These are phyloP conservation scores for Pasiphila rectangulata DNA, from an alignment of 2,888 invertebrate genomes.

Conservation along the genomic window DNA sequence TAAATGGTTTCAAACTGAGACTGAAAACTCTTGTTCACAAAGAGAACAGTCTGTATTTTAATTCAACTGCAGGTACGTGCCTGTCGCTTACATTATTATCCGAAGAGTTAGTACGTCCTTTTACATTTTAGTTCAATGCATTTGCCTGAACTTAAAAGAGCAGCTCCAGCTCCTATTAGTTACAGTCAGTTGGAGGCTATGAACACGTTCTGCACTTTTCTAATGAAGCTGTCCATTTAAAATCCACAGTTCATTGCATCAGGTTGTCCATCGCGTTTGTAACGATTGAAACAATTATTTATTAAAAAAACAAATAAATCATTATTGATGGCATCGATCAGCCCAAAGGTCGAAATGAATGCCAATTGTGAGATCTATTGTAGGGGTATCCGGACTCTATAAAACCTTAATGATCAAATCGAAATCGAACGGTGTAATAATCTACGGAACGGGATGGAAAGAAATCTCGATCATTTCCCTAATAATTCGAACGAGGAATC, in stretches of 20 bases:
- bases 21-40: neutral
- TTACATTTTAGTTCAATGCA: slow-evolving; percentile 7
- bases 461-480: slow-evolving; percentile 26
- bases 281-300: neutral
- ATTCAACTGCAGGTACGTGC: neutral
- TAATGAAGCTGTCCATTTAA: slow-evolving; percentile 38
- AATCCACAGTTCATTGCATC: slow-evolving; percentile 35
- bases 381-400: neutral
- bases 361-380: neutral
- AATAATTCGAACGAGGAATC: slow-evolving; percentile 27
- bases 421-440: slow-evolving; percentile 16
- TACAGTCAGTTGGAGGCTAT: slow-evolving; percentile 36
- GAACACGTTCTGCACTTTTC: slow-evolving; percentile 35
- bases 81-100: slow-evolving; percentile 1
- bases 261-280: slow-evolving; percentile 15
- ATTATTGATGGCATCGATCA: neutral
- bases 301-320: neutral
- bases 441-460: slow-evolving; percentile 6
- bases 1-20: neutral
- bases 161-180: slow-evolving; percentile 33
- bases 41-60: neutral
- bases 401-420: slow-evolving; percentile 12
- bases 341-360: neutral
- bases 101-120: neutral
- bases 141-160: slow-evolving; percentile 25